Evolutionary conservation across 2,113 vertebrate genomes (phyloP).

Genomic region (Gallinago undulata): DNA sequence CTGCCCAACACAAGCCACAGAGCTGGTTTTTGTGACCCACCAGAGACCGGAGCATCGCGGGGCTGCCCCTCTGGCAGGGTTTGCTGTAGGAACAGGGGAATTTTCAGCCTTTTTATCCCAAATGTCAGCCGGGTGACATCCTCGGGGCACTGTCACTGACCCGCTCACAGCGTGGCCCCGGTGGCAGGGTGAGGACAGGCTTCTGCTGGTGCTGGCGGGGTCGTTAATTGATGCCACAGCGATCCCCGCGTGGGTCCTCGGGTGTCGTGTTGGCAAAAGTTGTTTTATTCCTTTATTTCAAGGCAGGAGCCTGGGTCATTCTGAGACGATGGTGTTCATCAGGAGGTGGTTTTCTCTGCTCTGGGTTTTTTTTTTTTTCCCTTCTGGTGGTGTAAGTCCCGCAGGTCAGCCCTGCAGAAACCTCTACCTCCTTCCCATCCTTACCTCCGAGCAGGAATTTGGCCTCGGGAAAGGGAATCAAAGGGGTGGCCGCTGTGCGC

Average conservation of each 20-base stretch:
- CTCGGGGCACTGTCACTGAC: fast-evolving
- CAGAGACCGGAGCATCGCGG: fast-evolving
- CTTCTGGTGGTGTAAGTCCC: fast-evolving
- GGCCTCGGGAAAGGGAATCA: neutral
- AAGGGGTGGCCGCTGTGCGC: neutral
- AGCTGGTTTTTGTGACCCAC: neutral
- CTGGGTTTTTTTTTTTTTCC: neutral
- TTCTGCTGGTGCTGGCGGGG: neutral
- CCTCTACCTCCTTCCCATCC: fast-evolving
- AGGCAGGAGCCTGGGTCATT: neutral
- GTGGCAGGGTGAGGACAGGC: neutral
- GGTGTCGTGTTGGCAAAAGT: neutral
- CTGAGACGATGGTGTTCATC: neutral
- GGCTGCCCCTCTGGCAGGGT: fast-evolving
- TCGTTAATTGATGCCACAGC: fast-evolving
- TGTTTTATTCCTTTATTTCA: neutral
- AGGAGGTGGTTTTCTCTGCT: neutral
- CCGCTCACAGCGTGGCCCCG: neutral
- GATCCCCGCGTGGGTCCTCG: fast-evolving
- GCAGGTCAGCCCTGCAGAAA: neutral
- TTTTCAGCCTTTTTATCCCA: no score
- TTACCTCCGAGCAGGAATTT: neutral
- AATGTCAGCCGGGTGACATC: fast-evolving
- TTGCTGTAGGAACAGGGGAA: neutral
- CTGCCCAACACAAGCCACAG: fast-evolving